These are phyloP conservation scores for Conger conger DNA, from an alignment of 2,113 vertebrate genomes.

Conservation along the genomic window DNA sequence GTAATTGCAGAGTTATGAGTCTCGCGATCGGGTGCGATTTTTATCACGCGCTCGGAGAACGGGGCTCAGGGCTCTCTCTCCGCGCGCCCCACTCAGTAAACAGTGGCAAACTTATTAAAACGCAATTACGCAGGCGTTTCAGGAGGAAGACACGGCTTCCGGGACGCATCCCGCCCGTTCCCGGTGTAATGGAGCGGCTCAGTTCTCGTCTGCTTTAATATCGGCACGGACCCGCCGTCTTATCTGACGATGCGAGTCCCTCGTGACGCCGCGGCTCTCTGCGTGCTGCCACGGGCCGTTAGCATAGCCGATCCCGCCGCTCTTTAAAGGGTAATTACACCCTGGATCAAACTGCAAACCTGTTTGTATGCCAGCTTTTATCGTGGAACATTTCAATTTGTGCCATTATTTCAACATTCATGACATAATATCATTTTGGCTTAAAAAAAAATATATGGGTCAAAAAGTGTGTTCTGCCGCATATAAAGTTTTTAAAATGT, in stretches of 20 bases:
- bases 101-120: constrained; percentile 43
- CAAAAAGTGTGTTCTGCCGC: no score
- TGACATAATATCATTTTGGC: no score
- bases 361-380: no score
- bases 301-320: not conserved
- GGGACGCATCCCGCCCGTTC: constrained; percentile 4
- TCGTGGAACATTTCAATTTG: no score
- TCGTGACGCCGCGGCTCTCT: not conserved
- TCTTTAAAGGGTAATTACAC: no score
- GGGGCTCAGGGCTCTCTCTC: constrained; percentile 25
- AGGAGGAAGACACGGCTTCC: constrained; percentile 17
- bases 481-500: no score
- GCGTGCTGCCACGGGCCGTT: not conserved
- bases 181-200: not conserved
- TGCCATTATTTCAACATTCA: no score
- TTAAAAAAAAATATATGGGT: no score
- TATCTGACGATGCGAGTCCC: not conserved
- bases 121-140: constrained; percentile 21
- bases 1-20: constrained; percentile 51
- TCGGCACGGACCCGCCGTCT: not conserved
- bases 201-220: constrained; percentile 7
- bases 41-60: constrained; percentile 35
- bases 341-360: not conserved
- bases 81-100: constrained; percentile 34
- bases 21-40: constrained; percentile 32